Conservation (phyloP, 2,113 vertebrate genomes). For the Benitochromis conjunctus region DNA sequence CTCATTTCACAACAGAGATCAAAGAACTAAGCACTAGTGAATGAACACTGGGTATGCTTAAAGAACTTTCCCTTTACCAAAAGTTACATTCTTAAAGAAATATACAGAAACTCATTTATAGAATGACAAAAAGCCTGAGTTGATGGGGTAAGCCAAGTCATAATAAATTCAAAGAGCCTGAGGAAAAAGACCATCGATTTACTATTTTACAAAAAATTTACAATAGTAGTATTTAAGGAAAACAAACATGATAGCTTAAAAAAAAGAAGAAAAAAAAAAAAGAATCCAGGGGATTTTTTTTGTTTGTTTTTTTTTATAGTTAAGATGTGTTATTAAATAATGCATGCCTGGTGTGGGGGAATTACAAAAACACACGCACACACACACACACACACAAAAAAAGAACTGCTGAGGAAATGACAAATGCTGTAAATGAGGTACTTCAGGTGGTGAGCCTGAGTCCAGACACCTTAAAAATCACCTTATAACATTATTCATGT, state of each 20-base stretch:
- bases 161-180: slow-evolving; percentile 87
- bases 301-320: slow-evolving; percentile 78
- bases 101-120: slow-evolving; percentile 78
- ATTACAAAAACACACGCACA: slow-evolving; percentile 9
- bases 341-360: slow-evolving; percentile 88
- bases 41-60: slow-evolving; percentile 70
- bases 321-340: slow-evolving; percentile 96
- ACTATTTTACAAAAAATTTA: slow-evolving; percentile 97
- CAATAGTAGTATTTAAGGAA: slow-evolving; percentile 82
- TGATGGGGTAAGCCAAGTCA: slow-evolving; percentile 80
- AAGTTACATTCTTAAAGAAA: slow-evolving; percentile 88
- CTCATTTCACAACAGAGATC: slow-evolving; percentile 60
- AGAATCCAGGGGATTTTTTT: slow-evolving; percentile 49
- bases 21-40: slow-evolving; percentile 63
- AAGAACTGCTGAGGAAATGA: slow-evolving; percentile 83
- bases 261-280: neutral
- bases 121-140: slow-evolving; percentile 89
- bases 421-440: slow-evolving; percentile 96
- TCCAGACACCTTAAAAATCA: slow-evolving; percentile 78
- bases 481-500: slow-evolving; percentile 76
- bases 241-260: slow-evolving; percentile 57
- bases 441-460: slow-evolving; percentile 95
- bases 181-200: slow-evolving; percentile 89
- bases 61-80: slow-evolving; percentile 78
- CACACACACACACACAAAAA: neutral